These are phyloP conservation scores for Diachrysia chrysitis DNA, from an alignment of 2,888 invertebrate genomes.

Conservation along the genomic window DNA sequence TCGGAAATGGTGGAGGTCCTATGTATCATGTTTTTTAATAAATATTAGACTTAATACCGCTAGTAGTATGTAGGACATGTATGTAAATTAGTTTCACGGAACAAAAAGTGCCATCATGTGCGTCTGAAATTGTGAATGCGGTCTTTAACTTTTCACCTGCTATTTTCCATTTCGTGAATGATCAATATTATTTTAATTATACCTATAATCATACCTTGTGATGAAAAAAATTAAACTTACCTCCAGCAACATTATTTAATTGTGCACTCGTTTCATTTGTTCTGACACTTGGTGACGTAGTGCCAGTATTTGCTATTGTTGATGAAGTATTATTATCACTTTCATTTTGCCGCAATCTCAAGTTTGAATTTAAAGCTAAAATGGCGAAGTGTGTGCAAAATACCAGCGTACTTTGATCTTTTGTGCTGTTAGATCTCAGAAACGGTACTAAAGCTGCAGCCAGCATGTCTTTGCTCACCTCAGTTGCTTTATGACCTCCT, in stretches of 20 bases:
- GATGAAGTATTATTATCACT: background rate
- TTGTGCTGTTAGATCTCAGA: background rate
- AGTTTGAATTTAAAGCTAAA: background rate
- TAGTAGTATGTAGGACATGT: no score
- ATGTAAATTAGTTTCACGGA: no score
- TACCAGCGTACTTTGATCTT: background rate
- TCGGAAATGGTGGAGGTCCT: no score
- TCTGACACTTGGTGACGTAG: no score
- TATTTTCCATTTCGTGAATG: no score
- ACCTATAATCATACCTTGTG: no score
- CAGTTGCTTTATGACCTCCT: background rate
- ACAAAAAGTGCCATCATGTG: no score
- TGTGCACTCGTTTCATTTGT: background rate
- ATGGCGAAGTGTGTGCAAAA: background rate
- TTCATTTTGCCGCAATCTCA: background rate
- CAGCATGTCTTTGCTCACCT: background rate
- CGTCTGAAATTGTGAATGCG: no score
- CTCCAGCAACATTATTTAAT: background rate
- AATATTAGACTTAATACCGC: no score
- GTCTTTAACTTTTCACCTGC: no score
- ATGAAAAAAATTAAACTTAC: background rate
- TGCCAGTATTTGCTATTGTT: background rate
- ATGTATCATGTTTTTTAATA: no score
- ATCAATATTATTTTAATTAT: no score
- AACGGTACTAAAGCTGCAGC: background rate